These are phyloP conservation scores for Drosophila imparisetae DNA, from an alignment of 2,888 invertebrate species.

Conservation along the genomic window DNA sequence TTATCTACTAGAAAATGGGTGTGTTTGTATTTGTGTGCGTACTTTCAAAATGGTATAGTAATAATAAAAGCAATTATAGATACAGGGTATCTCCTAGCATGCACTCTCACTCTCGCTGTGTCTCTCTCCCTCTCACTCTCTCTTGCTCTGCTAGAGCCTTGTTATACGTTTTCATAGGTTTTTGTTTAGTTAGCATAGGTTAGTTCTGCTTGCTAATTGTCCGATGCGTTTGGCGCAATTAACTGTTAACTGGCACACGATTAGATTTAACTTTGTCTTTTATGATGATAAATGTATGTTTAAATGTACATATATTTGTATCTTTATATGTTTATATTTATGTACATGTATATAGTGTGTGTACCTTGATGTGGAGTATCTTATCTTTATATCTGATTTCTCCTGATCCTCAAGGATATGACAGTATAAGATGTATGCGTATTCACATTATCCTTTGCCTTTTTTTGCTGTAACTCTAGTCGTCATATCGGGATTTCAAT, in stretches of 20 bases:
- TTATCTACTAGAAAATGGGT: not conserved
- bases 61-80: not conserved
- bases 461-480: not conserved
- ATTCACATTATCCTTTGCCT: not conserved
- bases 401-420: not conserved
- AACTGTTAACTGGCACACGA: conserved; percentile 32
- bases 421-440: not conserved
- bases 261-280: conserved; percentile 41
- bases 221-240: conserved; percentile 2
- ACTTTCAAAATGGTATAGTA: not conserved
- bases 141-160: not conserved
- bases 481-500: not conserved
- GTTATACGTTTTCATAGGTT: conserved; percentile 1
- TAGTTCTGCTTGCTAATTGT: conserved; percentile 40
- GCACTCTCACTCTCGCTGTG: no score
- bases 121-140: no score
- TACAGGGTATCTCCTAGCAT: not conserved
- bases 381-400: not conserved
- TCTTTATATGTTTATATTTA: not conserved
- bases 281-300: conserved; percentile 13
- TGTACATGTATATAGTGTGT: not conserved
- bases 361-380: not conserved
- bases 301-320: not conserved
- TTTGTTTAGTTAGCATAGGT: conserved; percentile 59
- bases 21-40: not conserved